Evolutionary conservation across 2,797 vertebrate species (phyloP), one percentile per base, ranked within the genome.

Genomic region (Sebastes taczanowskii): DNA sequence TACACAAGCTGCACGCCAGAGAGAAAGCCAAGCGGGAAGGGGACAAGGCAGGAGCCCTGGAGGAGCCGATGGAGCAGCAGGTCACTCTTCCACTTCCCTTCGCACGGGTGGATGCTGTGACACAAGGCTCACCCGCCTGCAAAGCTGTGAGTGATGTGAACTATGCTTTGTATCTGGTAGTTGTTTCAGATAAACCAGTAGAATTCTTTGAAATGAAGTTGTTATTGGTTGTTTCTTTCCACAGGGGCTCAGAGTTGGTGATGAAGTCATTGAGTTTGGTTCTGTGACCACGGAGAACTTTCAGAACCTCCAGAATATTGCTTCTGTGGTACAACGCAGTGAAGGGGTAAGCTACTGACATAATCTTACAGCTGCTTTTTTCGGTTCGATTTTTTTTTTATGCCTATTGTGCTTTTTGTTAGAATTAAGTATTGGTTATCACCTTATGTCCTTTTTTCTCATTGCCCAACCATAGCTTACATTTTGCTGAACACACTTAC

Each of bases 221-320:
- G 32, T 61, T 11, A 23, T 61, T 63, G n/a, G 13, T 42, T 81
- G 13, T 84, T 0, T 87, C 6, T 78, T 32, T 90, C 74, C 38
- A 38, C 72, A 99, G 99, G 99, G 98, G 3, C 93, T 99, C 78
- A 93, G 93, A 76, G 95, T 96, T 1, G 97, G 96, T n/a, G 99
- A 99, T 49, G 96, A 97, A 93, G 94, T 99, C 9, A 91, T 97
- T 56, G 96, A 97, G 89, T 99, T 99, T 81, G 99, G 99, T 69
- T 98, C 98, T 7, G 96, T 99, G 30, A 99, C 98, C 18, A 66
- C 92, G 0, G 92, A 80, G 16, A 99, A 99, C 94, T 99, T 99
- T 92, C 97, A 97, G 92, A 97, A 94, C 20, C 95, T 99, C 69
- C 97, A 98, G 77, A 98, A 98, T 65, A 96, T 99, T 0, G 96